Conservation (phyloP, 1,140 invertebrate species). For the Megathymus violae region DNA sequence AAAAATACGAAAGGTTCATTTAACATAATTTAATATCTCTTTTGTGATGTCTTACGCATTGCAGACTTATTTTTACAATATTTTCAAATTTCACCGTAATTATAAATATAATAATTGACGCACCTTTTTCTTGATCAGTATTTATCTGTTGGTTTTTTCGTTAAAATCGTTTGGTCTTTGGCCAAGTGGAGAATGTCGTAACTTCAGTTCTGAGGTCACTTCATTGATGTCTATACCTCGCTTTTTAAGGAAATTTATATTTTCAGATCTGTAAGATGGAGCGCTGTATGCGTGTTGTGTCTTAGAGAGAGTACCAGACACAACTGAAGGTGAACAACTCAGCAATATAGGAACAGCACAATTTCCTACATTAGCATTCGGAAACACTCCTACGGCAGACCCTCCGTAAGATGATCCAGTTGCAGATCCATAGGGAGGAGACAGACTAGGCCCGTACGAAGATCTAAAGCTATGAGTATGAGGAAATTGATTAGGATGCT, state of each 20-base stretch:
- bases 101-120: not conserved
- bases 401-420: constrained; percentile 32
- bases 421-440: constrained; percentile 29
- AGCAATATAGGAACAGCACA: constrained; percentile 68
- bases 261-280: constrained; percentile 56
- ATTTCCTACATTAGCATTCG: constrained; percentile 60
- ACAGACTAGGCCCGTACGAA: too few species aligned
- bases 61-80: constrained; percentile 1
- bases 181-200: constrained; percentile 33
- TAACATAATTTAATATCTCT: constrained; percentile 22
- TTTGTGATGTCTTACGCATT: constrained; percentile 48
- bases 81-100: not conserved
- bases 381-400: constrained; percentile 59
- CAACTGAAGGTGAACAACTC: constrained; percentile 70
- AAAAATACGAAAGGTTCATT: constrained; percentile 13
- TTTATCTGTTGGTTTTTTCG: constrained; percentile 45
- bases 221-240: constrained; percentile 52
- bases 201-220: constrained; percentile 28
- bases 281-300: constrained; percentile 43
- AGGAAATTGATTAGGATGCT: constrained; percentile 34
- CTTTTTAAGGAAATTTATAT: constrained; percentile 59
- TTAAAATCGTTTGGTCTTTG: constrained; percentile 40
- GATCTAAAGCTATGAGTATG: too few species aligned
- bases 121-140: not conserved
- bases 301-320: constrained; percentile 66